Evolutionary conservation across 2,888 invertebrate genomes (phyloP).

Genomic region (Luperina nickerlii): DNA sequence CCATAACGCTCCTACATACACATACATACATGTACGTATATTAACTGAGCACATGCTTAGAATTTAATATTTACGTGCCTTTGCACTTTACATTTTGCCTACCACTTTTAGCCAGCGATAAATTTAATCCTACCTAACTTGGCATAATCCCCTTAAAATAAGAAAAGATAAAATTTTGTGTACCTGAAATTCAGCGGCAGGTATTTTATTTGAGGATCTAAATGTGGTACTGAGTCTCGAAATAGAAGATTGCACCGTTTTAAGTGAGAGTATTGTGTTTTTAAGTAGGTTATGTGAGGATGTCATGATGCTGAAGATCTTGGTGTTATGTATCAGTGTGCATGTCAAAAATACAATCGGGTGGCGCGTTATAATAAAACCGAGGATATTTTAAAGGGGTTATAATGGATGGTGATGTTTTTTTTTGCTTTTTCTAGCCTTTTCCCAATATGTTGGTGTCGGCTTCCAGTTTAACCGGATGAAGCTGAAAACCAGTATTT

Average conservation of each 20-base stretch:
- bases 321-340: neutral
- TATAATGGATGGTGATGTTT: no score
- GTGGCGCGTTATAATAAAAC: neutral
- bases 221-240: neutral
- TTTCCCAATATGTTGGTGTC: no score
- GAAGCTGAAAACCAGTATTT: no score
- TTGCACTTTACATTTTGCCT: conserved; percentile 40
- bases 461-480: no score
- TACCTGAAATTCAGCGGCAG: neutral
- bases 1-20: neutral
- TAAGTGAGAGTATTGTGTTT: neutral
- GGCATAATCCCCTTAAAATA: conserved; percentile 24
- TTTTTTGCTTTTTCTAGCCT: no score
- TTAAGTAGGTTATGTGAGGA: neutral
- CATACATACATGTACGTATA: neutral
- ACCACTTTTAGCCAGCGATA: conserved; percentile 31
- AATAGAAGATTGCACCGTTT: neutral
- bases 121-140: conserved; percentile 40
- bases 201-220: neutral
- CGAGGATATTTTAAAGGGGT: no score
- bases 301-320: neutral
- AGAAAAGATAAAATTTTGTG: conserved; percentile 23
- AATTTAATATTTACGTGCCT: conserved; percentile 44
- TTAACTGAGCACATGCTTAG: conserved; percentile 21
- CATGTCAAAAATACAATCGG: neutral